A percentile compares a stretch with the other conserved stretches of the same genome.
These are phyloP conservation scores for Rhamnusium bicolor DNA, from an alignment of 2,888 invertebrate species.

Conservation along the genomic window DNA sequence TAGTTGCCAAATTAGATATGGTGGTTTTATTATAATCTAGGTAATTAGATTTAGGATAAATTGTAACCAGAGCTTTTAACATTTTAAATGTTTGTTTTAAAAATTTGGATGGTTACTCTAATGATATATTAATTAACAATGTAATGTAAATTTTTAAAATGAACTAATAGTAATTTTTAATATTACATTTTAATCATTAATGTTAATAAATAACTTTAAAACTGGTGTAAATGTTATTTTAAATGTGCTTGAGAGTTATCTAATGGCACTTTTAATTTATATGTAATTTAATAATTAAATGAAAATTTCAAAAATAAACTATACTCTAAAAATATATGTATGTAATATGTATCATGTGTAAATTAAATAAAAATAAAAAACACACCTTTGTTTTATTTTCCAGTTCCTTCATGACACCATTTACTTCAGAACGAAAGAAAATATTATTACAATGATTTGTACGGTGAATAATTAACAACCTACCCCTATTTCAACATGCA, in stretches of 20 bases:
- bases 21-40: conserved; percentile 12
- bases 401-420: neutral
- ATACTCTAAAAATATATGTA: conserved; percentile 43
- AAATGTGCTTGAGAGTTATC: conserved; percentile 20
- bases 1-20: conserved; percentile 26
- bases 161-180: conserved; percentile 57
- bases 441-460: conserved; percentile 2
- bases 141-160: conserved; percentile 41
- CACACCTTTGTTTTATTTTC: conserved; percentile 5
- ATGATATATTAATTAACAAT: conserved; percentile 5
- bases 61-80: conserved; percentile 42
- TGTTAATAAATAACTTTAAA: conserved; percentile 13
- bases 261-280: conserved; percentile 27
- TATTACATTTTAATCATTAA: conserved; percentile 44
- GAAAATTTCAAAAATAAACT: conserved; percentile 36
- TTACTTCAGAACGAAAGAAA: conserved; percentile 1
- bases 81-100: conserved; percentile 42
- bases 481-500: neutral
- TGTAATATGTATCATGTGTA: conserved; percentile 44
- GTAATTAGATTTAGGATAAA: conserved; percentile 6
- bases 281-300: conserved; percentile 43
- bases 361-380: conserved; percentile 39
- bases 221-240: conserved; percentile 22
- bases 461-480: neutral
- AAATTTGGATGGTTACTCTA: conserved; percentile 46